Percentiles rank a stretch among this genome's conserved stretches.
phyloP scores from a whole-genome alignment of 2,797 vertebrate species.

The Melanotaenia nigrans region DNA sequence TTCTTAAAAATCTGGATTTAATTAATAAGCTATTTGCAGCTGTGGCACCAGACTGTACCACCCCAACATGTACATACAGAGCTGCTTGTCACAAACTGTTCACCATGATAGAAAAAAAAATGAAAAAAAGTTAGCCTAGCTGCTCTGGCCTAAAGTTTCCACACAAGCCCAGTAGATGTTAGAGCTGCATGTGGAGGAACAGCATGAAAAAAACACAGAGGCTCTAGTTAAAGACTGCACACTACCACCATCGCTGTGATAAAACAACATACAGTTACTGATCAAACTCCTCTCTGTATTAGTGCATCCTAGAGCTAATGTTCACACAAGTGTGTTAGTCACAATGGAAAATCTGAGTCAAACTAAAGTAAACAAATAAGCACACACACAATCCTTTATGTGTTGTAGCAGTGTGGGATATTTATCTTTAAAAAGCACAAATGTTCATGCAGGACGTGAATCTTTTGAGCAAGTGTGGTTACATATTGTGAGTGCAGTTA shows the following conservation, averaged over 20 bases:
- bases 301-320: conserved; percentile 69
- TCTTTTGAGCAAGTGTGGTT: conserved; percentile 46
- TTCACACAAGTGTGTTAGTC: conserved; percentile 67
- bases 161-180: conserved; percentile 38
- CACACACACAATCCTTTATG: conserved; percentile 3
- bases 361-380: conserved; percentile 52
- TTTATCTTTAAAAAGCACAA: neutral
- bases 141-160: conserved; percentile 26
- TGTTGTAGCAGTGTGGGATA: neutral
- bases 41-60: neutral
- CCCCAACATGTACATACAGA: conserved; percentile 1
- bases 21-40: neutral
- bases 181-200: conserved; percentile 18
- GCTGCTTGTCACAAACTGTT: conserved; percentile 25
- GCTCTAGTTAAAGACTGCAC: conserved; percentile 49
- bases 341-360: conserved; percentile 68
- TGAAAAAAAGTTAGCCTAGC: conserved; percentile 28
- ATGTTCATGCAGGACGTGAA: conserved; percentile 47
- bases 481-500: neutral
- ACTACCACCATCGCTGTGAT: conserved; percentile 28
- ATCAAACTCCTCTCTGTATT: conserved; percentile 65
- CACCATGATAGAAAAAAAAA: conserved; percentile 8
- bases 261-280: conserved; percentile 72
- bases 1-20: conserved; percentile 2
- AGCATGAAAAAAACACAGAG: conserved; percentile 7